A percentile compares a stretch with the other conserved stretches of the same genome.
Conservation (phyloP, 2,113 vertebrate species). For the Ceyx cyanopectus region DNA sequence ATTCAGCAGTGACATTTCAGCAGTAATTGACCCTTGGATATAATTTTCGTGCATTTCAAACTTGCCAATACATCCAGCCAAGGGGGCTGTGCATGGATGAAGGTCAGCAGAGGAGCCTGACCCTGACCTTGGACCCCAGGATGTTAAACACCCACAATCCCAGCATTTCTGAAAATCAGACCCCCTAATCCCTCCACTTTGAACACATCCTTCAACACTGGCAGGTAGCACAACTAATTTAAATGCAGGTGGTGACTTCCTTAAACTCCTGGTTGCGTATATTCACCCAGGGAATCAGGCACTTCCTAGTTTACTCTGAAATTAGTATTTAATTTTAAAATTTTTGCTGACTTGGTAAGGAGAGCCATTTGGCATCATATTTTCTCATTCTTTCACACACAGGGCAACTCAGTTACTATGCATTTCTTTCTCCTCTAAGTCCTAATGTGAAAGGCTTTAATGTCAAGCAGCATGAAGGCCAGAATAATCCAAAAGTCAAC, state of each 20-base stretch:
- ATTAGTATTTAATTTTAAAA: conserved; percentile 1
- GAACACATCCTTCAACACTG: background rate
- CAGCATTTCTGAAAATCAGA: background rate
- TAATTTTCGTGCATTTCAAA: conserved; percentile 12
- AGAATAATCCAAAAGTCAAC: too few relatives aligned
- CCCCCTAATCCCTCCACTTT: background rate
- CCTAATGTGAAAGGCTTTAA: background rate
- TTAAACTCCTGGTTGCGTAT: background rate
- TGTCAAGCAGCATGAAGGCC: too few relatives aligned
- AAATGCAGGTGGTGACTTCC: background rate
- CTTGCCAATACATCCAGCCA: background rate
- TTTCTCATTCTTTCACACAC: conserved; percentile 1
- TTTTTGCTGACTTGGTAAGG: conserved; percentile 2
- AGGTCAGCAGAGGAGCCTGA: background rate
- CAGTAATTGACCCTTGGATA: conserved; percentile 25
- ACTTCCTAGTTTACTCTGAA: conserved; percentile 31
- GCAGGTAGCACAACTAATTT: background rate
- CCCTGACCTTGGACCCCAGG: background rate
- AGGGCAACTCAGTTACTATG: background rate
- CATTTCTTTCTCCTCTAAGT: conserved; percentile 2
- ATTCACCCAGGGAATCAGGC: background rate
- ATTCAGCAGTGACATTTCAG: conserved; percentile 18
- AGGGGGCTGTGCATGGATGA: background rate
- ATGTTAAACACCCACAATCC: background rate
- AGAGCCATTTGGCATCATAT: background rate